Conservation (phyloP, 2,797 vertebrate species). For the Octomys mimax region DNA sequence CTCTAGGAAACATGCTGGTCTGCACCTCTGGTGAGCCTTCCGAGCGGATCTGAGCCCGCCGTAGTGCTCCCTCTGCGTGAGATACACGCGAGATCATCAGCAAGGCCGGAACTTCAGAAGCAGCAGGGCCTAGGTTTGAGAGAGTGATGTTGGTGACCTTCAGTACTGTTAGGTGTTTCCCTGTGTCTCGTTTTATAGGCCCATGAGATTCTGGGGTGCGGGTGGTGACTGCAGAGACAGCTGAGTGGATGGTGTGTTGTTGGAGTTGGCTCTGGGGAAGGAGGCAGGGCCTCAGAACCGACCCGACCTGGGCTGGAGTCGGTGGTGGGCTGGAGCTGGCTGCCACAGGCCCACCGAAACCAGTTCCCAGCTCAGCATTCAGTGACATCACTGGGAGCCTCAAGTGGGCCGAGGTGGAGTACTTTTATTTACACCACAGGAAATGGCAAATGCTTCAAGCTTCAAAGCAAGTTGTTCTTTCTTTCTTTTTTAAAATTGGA, state of each 20-base stretch:
- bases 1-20: neutral
- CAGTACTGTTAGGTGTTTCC: fast-evolving
- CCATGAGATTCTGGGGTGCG: neutral
- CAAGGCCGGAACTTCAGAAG: neutral
- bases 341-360: neutral
- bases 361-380: neutral
- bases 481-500: neutral
- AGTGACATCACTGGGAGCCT: neutral
- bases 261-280: neutral
- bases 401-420: neutral
- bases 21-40: fast-evolving
- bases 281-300: neutral
- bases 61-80: neutral
- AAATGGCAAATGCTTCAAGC: slow-evolving; percentile 11
- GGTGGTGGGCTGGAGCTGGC: neutral
- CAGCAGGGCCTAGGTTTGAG: neutral
- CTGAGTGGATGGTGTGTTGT: neutral
- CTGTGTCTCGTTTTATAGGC: too few species aligned
- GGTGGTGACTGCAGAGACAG: neutral
- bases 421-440: neutral
- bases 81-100: neutral
- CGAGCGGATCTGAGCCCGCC: fast-evolving
- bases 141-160: too few species aligned
- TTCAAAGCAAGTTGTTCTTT: neutral
- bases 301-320: neutral